These are phyloP conservation scores for Eristalinus sepulchralis DNA, from an alignment of 2,888 invertebrate species.

Conservation along the genomic window DNA sequence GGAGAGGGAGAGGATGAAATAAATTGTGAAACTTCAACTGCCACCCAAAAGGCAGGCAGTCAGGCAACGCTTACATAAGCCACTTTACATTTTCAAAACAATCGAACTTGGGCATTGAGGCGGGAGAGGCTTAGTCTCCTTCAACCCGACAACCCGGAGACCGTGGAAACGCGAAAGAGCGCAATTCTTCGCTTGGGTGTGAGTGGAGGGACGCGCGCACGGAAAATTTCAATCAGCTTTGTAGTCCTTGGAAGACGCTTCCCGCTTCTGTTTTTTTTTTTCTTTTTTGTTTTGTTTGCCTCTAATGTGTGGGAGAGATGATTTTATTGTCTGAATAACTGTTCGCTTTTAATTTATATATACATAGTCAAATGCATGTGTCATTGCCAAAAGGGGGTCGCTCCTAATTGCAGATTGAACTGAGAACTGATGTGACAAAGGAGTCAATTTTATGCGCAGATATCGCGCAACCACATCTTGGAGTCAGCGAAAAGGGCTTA, in stretches of 20 bases:
- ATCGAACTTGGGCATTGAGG: not conserved
- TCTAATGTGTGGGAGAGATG: not conserved
- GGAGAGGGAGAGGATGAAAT: not conserved
- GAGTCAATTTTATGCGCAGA: too few relatives aligned
- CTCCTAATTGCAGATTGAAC: too few relatives aligned
- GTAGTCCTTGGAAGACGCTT: not conserved
- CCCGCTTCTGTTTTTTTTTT: too few relatives aligned
- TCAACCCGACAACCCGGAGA: too few relatives aligned
- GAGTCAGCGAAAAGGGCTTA: too few relatives aligned
- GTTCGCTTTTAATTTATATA: constrained; percentile 32
- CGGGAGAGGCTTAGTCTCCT: not conserved
- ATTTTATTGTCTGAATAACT: constrained; percentile 20
- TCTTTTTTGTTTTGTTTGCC: not conserved
- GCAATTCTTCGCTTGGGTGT: too few relatives aligned
- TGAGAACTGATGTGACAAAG: too few relatives aligned
- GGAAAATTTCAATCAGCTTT: constrained; percentile 16
- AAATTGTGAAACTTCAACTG: not conserved
- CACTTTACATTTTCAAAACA: not conserved
- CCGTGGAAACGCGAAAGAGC: too few relatives aligned
- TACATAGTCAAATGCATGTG: constrained; percentile 34
- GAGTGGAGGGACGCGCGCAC: not conserved
- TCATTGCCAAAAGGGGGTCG: too few relatives aligned
- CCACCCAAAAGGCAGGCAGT: not conserved
- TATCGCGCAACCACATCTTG: too few relatives aligned
- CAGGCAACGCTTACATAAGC: not conserved